These are phyloP conservation scores for Erpetoichthys calabaricus DNA, from an alignment of 2,797 vertebrate species.

Conservation along the genomic window DNA sequence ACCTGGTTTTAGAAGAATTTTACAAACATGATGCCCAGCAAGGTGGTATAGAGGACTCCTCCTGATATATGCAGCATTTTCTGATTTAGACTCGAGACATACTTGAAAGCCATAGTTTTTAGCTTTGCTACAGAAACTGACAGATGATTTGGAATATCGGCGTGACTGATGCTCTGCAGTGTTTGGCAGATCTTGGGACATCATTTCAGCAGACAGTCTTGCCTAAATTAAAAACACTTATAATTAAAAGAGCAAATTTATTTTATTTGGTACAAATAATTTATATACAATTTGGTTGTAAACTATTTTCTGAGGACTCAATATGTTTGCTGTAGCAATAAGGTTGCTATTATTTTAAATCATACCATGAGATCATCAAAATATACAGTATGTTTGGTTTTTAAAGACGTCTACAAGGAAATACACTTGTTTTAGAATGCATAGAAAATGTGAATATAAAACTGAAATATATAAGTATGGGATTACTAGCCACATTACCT, in stretches of 20 bases:
- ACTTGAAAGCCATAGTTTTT: constrained; percentile 20
- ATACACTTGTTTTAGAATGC: no score
- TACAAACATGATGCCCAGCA: constrained; percentile 21
- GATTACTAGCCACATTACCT: no score
- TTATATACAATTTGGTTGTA: no score
- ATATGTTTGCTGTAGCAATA: no score
- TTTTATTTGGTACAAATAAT: no score
- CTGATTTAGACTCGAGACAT: constrained; percentile 25
- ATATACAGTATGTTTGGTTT: no score
- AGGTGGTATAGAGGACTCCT: constrained; percentile 16
- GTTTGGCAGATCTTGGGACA: neutral
- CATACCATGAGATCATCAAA: no score
- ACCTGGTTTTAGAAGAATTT: constrained; percentile 31
- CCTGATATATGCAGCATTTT: constrained; percentile 22
- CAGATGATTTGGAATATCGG: constrained; percentile 4
- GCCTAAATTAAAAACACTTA: constrained; percentile 17
- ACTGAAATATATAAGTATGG: no score
- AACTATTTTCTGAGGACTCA: no score
- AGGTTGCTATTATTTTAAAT: no score
- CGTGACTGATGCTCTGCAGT: constrained; percentile 17
- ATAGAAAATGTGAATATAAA: no score
- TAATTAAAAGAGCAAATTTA: neutral
- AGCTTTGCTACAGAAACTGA: constrained; percentile 17
- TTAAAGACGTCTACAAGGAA: no score
- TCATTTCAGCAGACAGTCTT: constrained; percentile 18